These are phyloP conservation scores for Lasioglossum zephyrum DNA, from an alignment of 2,888 invertebrate species.

Conservation along the genomic window DNA sequence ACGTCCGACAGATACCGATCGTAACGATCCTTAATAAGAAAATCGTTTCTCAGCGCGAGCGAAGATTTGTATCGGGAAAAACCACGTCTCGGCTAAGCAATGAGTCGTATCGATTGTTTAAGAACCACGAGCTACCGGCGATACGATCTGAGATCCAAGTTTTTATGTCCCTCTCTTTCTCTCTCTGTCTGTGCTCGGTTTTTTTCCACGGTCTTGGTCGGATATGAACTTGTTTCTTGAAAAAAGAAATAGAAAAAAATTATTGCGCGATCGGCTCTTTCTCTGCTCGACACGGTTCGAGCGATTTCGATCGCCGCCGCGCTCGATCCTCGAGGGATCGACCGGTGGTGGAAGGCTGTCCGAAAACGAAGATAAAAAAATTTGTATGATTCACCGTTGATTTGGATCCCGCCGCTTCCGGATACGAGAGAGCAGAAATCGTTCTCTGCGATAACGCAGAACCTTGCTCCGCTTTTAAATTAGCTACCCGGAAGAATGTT, in stretches of 20 bases:
- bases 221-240: conserved; percentile 28
- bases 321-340: not conserved
- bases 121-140: conserved; percentile 39
- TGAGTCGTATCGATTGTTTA: conserved; percentile 55
- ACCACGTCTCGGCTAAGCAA: conserved; percentile 46
- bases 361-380: not conserved
- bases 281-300: not conserved
- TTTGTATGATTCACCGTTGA: not conserved
- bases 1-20: conserved; percentile 39
- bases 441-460: conserved; percentile 47
- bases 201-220: conserved; percentile 37
- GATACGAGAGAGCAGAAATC: conserved; percentile 40
- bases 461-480: conserved; percentile 63
- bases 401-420: conserved; percentile 41
- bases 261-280: not conserved
- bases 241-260: conserved; percentile 6
- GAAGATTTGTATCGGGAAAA: conserved; percentile 58
- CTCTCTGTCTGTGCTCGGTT: not conserved
- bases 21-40: conserved; percentile 49
- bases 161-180: conserved; percentile 17
- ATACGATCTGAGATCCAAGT: conserved; percentile 38
- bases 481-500: conserved; percentile 57
- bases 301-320: not conserved
- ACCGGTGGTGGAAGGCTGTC: not conserved
- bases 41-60: conserved; percentile 38